Percentiles rank a stretch among this genome's conserved stretches.
phyloP scores from a whole-genome alignment of 1,140 invertebrate genomes.

The Heliothis subflexa region DNA sequence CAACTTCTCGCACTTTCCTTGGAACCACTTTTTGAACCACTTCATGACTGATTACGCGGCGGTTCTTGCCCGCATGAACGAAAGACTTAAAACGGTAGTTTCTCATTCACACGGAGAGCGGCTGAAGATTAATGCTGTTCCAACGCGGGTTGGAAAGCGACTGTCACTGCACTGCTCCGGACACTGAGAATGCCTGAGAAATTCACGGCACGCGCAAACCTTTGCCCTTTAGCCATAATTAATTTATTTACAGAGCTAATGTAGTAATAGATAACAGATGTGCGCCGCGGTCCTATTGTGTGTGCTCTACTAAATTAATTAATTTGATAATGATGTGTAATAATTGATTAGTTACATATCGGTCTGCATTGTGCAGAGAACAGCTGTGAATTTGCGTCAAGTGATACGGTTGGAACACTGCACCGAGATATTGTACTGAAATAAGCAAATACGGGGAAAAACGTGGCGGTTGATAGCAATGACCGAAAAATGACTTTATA shows the following conservation, averaged over 20 bases:
- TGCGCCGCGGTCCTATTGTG: conserved; percentile 76
- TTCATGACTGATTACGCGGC: conserved; percentile 87
- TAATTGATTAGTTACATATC: conserved; percentile 60
- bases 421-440: conserved; percentile 14
- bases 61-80: conserved; percentile 88
- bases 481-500: conserved; percentile 14
- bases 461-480: conserved; percentile 16
- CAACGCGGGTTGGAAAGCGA: conserved; percentile 61
- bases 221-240: conserved; percentile 81
- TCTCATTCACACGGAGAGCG: conserved; percentile 86
- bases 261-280: conserved; percentile 71
- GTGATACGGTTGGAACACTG: conserved; percentile 15
- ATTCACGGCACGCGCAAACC: conserved; percentile 78
- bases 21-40: conserved; percentile 88
- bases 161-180: conserved; percentile 51
- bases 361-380: conserved; percentile 38
- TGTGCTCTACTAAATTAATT: conserved; percentile 71
- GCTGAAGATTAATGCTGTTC: conserved; percentile 24
- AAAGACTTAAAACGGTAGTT: conserved; percentile 88
- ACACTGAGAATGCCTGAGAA: conserved; percentile 55
- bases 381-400: conserved; percentile 27
- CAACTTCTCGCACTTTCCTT: conserved; percentile 82
- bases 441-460: not conserved
- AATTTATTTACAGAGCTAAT: conserved; percentile 80
- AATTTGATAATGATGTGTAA: conserved; percentile 73